Evolutionary conservation across 1,140 invertebrate genomes (phyloP), one percentile per base, ranked within the genome.

Genomic region (Euwallacea similis): DNA sequence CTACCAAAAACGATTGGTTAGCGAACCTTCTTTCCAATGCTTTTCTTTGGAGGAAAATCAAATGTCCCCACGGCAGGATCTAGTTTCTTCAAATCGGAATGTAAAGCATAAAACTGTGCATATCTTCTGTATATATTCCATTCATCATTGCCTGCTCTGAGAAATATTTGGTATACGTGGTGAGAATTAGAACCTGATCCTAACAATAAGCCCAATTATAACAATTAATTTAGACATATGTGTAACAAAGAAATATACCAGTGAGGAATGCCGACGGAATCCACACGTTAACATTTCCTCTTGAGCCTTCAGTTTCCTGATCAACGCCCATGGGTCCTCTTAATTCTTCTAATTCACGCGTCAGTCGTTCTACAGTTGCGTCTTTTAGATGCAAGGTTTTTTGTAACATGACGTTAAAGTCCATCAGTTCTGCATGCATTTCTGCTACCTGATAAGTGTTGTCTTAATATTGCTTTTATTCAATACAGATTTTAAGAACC

Each of bases 351-450:
- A 94, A 81, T 82, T 93, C 90, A 53, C 85, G 83, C 78, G 86
- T 85, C 3, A 93, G 77, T 73, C 88, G 81, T 60, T 87, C 85
- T 8, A 93, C 82, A 46, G 88, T 82, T 62, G 82, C 82, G 76
- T 95, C 92, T 74, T 91, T 88, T 43, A 84, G 80, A 75, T 81
- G 81, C 13, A 86, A 75, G 6, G 81, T 78, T 63, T 82, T 79
- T 76, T 87, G 86, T 68, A 87, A 76, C 76, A 84, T 79, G 15
- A 86, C 90, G 85, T 97, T 97, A 76, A 97, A 95, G 82, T 97
- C 95, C 91, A 97, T 95, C 15, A 97, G 81, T 81, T 97, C 95
- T 0, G 93, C 94, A 81, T 97, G 95, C 95, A 97, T 97, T 84
- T 97, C 94, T 10, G 95, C 95, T 0, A 97, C 94, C 89, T 92